Conservation (phyloP, 2,113 vertebrate genomes). For the Glaucidium brasilianum region DNA sequence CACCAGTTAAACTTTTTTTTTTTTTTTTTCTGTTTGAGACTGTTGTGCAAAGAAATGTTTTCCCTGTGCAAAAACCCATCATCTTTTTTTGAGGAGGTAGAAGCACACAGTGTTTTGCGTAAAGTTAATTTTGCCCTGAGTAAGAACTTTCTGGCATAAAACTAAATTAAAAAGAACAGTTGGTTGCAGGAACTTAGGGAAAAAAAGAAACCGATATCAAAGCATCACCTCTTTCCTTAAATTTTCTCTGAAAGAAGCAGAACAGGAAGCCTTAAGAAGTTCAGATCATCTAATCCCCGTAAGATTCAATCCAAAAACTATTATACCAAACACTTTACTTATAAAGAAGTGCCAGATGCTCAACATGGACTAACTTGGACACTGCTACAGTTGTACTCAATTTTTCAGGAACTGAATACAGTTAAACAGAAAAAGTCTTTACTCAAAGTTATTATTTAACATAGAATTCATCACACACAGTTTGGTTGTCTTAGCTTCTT, state of each 20-base stretch:
- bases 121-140: background rate
- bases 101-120: background rate
- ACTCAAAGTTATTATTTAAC: background rate
- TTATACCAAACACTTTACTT: background rate
- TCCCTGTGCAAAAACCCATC: background rate
- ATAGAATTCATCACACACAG: background rate
- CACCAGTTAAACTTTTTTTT: background rate
- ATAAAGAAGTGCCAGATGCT: background rate
- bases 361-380: background rate
- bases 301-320: background rate
- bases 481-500: background rate
- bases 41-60: background rate
- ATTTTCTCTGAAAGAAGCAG: background rate
- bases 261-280: background rate
- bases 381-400: background rate
- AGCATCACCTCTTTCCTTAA: background rate
- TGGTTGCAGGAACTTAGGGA: background rate
- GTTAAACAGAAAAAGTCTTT: background rate
- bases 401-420: background rate
- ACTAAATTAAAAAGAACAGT: background rate
- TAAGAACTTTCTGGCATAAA: slow-evolving; percentile 2
- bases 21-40: background rate
- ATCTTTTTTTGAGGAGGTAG: background rate
- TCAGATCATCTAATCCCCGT: background rate
- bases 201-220: background rate